These are phyloP conservation scores for Diaprepes abbreviatus DNA, from an alignment of 2,888 invertebrate species.

Conservation along the genomic window DNA sequence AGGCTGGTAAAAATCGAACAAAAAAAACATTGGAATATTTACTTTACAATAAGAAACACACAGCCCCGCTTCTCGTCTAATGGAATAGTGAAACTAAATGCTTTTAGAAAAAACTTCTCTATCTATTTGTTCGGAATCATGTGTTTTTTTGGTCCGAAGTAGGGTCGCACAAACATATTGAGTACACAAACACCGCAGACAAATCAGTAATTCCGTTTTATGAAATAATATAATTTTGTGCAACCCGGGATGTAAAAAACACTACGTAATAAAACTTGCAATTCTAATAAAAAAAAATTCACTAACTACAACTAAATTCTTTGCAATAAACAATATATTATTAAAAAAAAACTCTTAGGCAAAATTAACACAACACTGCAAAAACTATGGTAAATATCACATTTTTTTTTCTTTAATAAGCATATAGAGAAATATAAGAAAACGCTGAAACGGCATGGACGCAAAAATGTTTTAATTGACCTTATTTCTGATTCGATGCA, in stretches of 20 bases:
- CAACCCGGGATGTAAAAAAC: background rate
- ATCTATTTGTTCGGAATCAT: background rate
- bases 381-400: slow-evolving; percentile 43
- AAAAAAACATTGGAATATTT: no score
- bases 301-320: slow-evolving; percentile 9
- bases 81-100: no score
- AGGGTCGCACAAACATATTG: no score
- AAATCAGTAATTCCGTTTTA: no score
- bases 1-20: no score
- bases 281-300: background rate
- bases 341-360: background rate
- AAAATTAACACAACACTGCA: slow-evolving; percentile 30
- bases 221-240: background rate
- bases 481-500: no score
- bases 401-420: slow-evolving; percentile 24
- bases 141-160: slow-evolving; percentile 8
- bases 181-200: no score
- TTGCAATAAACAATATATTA: slow-evolving; percentile 1
- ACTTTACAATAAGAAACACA: no score
- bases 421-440: slow-evolving; percentile 6
- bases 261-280: background rate
- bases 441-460: no score
- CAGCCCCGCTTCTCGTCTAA: no score
- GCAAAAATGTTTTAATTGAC: no score
- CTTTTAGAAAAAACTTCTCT: background rate